Base-by-base conservation (phyloP, 1,140 invertebrate species). In the Nasonia giraulti region DNA sequence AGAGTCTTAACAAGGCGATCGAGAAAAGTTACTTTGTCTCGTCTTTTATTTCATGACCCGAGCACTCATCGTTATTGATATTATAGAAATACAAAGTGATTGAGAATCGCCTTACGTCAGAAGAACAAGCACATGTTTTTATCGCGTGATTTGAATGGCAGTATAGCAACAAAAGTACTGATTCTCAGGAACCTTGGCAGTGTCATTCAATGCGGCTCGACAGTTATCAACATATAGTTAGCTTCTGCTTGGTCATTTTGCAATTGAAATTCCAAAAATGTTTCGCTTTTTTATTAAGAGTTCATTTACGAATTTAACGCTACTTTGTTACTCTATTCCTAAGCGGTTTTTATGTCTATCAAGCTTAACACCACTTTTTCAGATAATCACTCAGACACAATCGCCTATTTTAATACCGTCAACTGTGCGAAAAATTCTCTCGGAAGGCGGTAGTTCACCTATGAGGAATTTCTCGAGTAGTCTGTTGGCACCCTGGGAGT, bases 371-470 rank as follows among this genome's bases (percentile, higher is more conserved):
- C 40, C 40, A 44, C 40, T 44, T 44, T 44, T 8, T 20, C 7
- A 27, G 14, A 14, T 47, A n/a, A 27, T 40, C 78, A 66, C 27
- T 84, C 40, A 80, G 20, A 80, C 47, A 33, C 27, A 84, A 31
- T 83, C 75, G 2, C 10, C 87, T 12, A 94, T 87, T 77, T 89
- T 91, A 2, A 93, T 88, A 5, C 93, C 93, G 14, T 91, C 89
- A 50, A 92, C 87, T 81, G 91, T 91, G 3, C 96, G 94, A 89
- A 96, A 97, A 86, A 97, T 95, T 84, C 96, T 94, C 88, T 97
- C 95, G 1, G 94, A 91, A 17, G 93, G 84, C 0, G 96, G 96
- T 31, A 97, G 92, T 88, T 96, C 95, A 1, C 97, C 97, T 14
- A 97, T 95, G 0, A 95, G 91, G 89, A 95, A 97, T 1, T 94